Evolutionary conservation across 1,140 invertebrate genomes (phyloP).

Genomic region (Capitella teleta): DNA sequence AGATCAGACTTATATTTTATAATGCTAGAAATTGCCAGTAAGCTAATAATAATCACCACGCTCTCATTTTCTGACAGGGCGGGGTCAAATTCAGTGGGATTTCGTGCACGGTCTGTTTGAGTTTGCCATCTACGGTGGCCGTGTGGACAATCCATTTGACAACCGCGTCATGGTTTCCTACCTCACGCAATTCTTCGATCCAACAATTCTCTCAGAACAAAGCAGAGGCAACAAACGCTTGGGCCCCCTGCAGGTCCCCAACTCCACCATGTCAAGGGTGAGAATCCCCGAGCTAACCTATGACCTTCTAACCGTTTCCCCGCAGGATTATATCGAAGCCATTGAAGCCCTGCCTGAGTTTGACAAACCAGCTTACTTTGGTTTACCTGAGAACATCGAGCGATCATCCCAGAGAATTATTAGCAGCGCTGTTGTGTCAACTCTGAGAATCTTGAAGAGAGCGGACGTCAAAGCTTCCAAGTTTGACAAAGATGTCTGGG

Average conservation of each 20-base stretch:
- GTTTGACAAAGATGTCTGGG: conserved; percentile 47
- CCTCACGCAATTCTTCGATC: conserved; percentile 59
- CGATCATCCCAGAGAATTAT: conserved; percentile 61
- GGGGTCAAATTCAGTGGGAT: conserved; percentile 53
- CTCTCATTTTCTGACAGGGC: too few species aligned
- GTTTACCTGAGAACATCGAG: conserved; percentile 70
- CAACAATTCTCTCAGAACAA: conserved; percentile 40
- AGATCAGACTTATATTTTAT: too few species aligned
- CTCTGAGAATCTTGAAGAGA: conserved; percentile 47
- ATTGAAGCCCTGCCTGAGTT: conserved; percentile 55
- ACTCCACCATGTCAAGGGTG: conserved; percentile 45
- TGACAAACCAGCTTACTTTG: conserved; percentile 61
- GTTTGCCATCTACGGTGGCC: conserved; percentile 75
- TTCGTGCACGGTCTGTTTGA: conserved; percentile 68
- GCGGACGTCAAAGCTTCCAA: conserved; percentile 35
- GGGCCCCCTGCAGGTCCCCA: conserved; percentile 31
- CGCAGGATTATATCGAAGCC: conserved; percentile 51
- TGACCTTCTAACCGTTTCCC: too few species aligned
- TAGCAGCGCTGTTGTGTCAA: conserved; percentile 51
- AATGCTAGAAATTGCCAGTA: too few species aligned
- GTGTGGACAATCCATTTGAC: conserved; percentile 73
- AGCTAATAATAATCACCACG: too few species aligned
- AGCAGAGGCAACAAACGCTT: conserved; percentile 46
- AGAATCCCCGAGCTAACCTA: too few species aligned
- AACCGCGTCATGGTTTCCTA: conserved; percentile 61